A percentile compares a stretch with the other conserved stretches of the same genome.
phyloP scores from a whole-genome alignment of 2,797 vertebrate genomes.

The Sebastes taczanowskii region DNA sequence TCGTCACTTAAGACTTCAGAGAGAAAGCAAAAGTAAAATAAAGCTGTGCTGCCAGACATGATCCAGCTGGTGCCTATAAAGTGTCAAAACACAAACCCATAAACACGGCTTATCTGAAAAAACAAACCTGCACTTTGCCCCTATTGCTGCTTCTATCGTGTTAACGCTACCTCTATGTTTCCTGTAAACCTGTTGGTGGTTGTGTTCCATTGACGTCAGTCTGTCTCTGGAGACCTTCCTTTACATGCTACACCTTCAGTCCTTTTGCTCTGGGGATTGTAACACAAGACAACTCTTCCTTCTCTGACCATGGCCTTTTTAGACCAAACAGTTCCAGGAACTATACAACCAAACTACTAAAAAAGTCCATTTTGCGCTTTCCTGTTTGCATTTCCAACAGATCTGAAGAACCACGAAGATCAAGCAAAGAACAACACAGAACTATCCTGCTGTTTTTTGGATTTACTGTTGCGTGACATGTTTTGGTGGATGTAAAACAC shows the following conservation, averaged over 20 bases:
- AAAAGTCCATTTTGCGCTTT: neutral
- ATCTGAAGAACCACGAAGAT: neutral
- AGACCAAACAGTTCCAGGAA: neutral
- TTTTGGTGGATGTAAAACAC: neutral
- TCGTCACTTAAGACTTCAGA: neutral
- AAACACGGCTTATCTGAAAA: slow-evolving; percentile 33
- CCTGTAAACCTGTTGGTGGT: slow-evolving; percentile 31
- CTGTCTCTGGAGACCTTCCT: slow-evolving; percentile 41
- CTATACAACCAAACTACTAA: neutral
- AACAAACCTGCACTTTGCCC: slow-evolving; percentile 52
- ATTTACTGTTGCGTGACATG: neutral
- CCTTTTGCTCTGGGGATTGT: slow-evolving; percentile 29
- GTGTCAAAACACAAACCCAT: slow-evolving; percentile 21
- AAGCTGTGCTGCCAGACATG: neutral
- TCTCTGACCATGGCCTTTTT: neutral
- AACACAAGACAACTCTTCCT: slow-evolving; percentile 3
- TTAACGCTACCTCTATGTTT: slow-evolving; percentile 23
- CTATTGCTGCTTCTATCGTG: slow-evolving; percentile 33
- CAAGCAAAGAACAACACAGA: neutral
- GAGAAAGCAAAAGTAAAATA: neutral
- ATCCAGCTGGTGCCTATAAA: neutral
- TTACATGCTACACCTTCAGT: slow-evolving; percentile 45
- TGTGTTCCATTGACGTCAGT: slow-evolving; percentile 62
- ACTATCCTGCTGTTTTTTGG: neutral
- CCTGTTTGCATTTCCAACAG: neutral